A percentile compares a stretch with the other conserved stretches of the same genome.
These are phyloP conservation scores for Nannoperca australis DNA, from an alignment of 2,797 vertebrate species.

Conservation along the genomic window DNA sequence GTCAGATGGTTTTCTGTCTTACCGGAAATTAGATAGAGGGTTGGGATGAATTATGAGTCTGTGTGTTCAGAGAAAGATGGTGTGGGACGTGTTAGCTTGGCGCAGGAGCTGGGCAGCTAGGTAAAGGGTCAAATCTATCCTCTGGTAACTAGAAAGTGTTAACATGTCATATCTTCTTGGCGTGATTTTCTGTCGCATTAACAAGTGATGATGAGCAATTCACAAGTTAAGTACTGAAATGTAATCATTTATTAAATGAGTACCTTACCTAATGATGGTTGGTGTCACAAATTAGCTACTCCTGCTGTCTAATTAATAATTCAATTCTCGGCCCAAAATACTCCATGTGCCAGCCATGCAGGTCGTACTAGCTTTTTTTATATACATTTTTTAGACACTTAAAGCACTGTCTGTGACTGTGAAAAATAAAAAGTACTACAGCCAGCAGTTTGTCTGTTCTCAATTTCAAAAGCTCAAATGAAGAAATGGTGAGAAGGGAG, in stretches of 20 bases:
- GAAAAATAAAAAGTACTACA: constrained; percentile 7
- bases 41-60: background rate
- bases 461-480: constrained; percentile 22
- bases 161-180: background rate
- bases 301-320: background rate
- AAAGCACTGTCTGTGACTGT: background rate
- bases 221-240: background rate
- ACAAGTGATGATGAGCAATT: background rate
- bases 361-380: background rate
- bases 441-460: constrained; percentile 13
- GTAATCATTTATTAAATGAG: background rate
- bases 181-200: background rate
- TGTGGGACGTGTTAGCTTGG: background rate
- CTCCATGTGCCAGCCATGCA: background rate
- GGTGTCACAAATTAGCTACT: background rate
- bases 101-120: background rate
- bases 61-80: background rate
- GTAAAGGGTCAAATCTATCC: background rate
- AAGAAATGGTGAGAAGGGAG: constrained; percentile 3
- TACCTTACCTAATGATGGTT: background rate
- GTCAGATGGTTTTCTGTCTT: background rate
- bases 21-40: background rate
- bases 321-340: background rate
- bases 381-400: no score
- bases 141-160: background rate